Percentiles rank a stretch among this genome's conserved stretches.
Evolutionary conservation across 2,113 vertebrate genomes (phyloP).

Genomic region (Pungitius pungitius): DNA sequence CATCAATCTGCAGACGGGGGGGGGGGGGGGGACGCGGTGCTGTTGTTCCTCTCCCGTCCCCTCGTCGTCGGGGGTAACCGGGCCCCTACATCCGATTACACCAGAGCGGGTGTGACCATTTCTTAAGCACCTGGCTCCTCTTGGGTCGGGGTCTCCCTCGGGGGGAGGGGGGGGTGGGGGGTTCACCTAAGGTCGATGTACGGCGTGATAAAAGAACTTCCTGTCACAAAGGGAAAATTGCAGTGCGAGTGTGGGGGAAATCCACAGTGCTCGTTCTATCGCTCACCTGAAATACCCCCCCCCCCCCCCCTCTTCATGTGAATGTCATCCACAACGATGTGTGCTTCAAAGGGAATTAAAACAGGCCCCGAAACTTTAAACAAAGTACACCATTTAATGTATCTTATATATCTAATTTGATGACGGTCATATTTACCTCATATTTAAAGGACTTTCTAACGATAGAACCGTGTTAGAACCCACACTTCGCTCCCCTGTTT

Average conservation of each 20-base stretch:
- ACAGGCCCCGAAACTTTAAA: too few relatives aligned
- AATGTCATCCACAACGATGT: too few relatives aligned
- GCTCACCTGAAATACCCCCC: neutral
- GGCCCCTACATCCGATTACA: conserved; percentile 25
- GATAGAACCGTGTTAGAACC: neutral
- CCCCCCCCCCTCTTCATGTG: too few relatives aligned
- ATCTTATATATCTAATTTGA: too few relatives aligned
- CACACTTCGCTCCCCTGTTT: conserved; percentile 23
- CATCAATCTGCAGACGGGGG: too few relatives aligned
- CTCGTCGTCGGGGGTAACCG: conserved; percentile 1
- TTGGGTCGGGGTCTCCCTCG: neutral
- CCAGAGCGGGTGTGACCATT: conserved; percentile 16
- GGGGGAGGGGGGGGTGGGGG: too few relatives aligned
- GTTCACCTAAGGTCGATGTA: conserved; percentile 36
- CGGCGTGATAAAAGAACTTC: neutral
- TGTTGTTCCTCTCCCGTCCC: too few relatives aligned
- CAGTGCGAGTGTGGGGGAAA: neutral
- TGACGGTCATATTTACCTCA: neutral
- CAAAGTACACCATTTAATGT: too few relatives aligned
- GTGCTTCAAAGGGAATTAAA: too few relatives aligned
- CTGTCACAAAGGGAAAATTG: neutral
- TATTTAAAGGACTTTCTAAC: neutral
- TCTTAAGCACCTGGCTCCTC: neutral
- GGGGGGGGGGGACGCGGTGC: too few relatives aligned
- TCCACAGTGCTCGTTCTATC: neutral